phyloP scores from a whole-genome alignment of 37 sponge, comb jelly and placozoan species.

The Spongia lamella region DNA sequence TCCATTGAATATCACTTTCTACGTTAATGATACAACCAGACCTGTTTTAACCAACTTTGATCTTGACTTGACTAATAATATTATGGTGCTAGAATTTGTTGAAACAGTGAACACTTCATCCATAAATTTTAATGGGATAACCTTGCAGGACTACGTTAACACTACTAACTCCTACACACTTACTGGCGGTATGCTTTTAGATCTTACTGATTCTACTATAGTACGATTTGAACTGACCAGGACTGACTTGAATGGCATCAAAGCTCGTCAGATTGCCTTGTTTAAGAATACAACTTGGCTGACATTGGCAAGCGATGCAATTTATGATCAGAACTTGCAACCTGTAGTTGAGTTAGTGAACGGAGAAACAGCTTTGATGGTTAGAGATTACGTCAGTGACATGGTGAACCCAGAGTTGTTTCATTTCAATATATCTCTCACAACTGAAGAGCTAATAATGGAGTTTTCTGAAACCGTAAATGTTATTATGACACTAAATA shows the following conservation, averaged over 20 bases:
- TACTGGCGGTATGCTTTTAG: slow-evolving; percentile 60
- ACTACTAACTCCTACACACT: slow-evolving; percentile 66
- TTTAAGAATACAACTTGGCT: slow-evolving; percentile 51
- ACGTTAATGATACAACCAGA: slow-evolving; percentile 69
- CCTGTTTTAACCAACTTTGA: slow-evolving; percentile 64
- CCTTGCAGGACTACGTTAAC: slow-evolving; percentile 71
- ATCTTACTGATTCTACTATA: slow-evolving; percentile 40
- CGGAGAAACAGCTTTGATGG: slow-evolving; percentile 51
- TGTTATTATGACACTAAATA: slow-evolving; percentile 43
- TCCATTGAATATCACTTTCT: slow-evolving; percentile 46
- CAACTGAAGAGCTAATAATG: slow-evolving; percentile 53
- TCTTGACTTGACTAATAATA: slow-evolving; percentile 69
- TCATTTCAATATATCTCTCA: slow-evolving; percentile 58
- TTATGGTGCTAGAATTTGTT: slow-evolving; percentile 70
- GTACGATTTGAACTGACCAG: slow-evolving; percentile 47
- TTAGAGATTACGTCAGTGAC: slow-evolving; percentile 57
- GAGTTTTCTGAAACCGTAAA: slow-evolving; percentile 83
- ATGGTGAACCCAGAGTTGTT: slow-evolving; percentile 36
- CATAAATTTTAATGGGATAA: slow-evolving; percentile 68
- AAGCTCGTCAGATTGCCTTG: slow-evolving; percentile 59
- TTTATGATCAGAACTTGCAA: slow-evolving; percentile 68
- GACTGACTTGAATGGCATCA: slow-evolving; percentile 68
- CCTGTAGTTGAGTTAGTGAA: slow-evolving; percentile 43
- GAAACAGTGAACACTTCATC: slow-evolving; percentile 80
- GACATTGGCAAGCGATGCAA: slow-evolving; percentile 36